These are phyloP conservation scores for Pristiophorus japonicus DNA, from an alignment of 2,113 vertebrate genomes.

Conservation along the genomic window DNA sequence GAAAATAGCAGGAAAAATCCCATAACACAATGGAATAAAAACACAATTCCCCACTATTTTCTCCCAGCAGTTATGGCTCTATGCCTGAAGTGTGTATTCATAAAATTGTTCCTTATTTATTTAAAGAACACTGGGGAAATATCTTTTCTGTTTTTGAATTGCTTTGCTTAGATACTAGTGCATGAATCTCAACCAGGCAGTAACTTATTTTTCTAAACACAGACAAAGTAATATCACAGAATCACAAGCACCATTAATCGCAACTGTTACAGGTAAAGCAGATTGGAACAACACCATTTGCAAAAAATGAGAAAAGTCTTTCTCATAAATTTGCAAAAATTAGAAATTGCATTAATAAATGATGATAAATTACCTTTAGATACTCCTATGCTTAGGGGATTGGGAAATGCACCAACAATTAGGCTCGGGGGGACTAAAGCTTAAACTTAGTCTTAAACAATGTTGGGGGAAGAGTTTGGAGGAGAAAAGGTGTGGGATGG, in stretches of 20 bases:
- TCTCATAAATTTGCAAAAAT: slow-evolving; percentile 10
- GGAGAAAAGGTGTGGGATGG: too few relatives aligned
- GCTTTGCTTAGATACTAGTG: background rate
- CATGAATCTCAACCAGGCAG: too few relatives aligned
- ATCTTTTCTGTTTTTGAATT: background rate
- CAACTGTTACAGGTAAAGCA: background rate
- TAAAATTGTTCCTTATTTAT: background rate
- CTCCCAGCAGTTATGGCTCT: background rate
- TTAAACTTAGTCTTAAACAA: too few relatives aligned
- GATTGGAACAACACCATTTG: background rate
- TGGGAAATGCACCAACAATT: too few relatives aligned
- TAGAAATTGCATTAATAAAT: background rate
- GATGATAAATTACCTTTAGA: background rate
- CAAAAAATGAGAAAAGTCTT: background rate
- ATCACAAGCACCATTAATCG: slow-evolving; percentile 18
- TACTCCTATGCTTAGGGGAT: too few relatives aligned
- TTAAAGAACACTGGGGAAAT: background rate
- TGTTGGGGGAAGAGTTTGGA: too few relatives aligned
- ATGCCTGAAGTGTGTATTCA: background rate
- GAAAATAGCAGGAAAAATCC: slow-evolving; percentile 6
- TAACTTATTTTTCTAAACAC: background rate
- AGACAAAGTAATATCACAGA: background rate
- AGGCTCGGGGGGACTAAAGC: too few relatives aligned
- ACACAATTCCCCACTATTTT: background rate
- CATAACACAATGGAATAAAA: background rate